These are phyloP conservation scores for Lytechinus variegatus DNA, from an alignment of 35 echinoderm and acorn worm species.

Conservation along the genomic window DNA sequence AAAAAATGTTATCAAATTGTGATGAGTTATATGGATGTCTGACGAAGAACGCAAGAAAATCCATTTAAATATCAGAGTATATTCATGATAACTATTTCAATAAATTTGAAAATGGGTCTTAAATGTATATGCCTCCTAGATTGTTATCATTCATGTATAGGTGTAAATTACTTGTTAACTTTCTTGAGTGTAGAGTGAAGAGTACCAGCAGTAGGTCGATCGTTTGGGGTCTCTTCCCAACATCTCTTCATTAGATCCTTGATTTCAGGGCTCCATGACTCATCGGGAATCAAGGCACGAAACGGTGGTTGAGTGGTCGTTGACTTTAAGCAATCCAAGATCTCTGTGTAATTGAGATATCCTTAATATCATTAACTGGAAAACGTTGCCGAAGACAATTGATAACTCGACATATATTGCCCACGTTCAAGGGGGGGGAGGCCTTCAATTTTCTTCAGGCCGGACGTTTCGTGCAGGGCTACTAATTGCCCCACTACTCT, in stretches of 20 bases:
- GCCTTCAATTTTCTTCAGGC: too few relatives aligned
- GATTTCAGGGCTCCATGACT: background rate
- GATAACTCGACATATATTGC: too few relatives aligned
- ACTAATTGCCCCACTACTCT: too few relatives aligned
- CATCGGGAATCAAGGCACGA: conserved; percentile 10
- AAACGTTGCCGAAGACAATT: background rate
- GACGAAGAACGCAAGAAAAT: too few relatives aligned
- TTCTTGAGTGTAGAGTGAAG: background rate
- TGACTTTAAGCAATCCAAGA: conserved; percentile 9
- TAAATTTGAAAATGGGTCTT: too few relatives aligned
- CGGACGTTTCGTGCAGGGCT: too few relatives aligned
- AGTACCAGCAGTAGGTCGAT: background rate
- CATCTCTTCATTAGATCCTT: conserved; percentile 37
- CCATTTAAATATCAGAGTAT: too few relatives aligned
- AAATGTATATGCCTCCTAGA: too few relatives aligned
- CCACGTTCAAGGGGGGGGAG: too few relatives aligned
- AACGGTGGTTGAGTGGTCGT: background rate
- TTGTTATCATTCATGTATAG: background rate
- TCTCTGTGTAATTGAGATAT: background rate
- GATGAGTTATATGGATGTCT: too few relatives aligned
- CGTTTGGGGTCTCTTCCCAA: conserved; percentile 32
- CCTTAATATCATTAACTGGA: background rate
- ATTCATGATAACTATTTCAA: too few relatives aligned
- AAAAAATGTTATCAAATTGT: too few relatives aligned
- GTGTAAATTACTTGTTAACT: conserved; percentile 22